Percentiles rank a stretch among this genome's conserved stretches.
phyloP scores from a whole-genome alignment of 2,113 vertebrate genomes.

The Cyanoliseus patagonus region DNA sequence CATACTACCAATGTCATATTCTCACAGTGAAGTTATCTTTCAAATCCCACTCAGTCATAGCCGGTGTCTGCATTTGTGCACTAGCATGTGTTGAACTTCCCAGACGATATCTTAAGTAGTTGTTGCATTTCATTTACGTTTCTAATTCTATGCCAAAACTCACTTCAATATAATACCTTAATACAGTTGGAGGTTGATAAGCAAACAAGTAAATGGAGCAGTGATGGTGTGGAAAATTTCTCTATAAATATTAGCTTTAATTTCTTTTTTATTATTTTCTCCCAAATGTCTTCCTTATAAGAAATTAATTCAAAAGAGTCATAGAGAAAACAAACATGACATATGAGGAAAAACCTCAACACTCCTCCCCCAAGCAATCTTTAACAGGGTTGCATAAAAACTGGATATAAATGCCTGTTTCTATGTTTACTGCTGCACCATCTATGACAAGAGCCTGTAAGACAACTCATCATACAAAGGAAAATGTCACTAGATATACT shows the following conservation, averaged over 20 bases:
- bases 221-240: not conserved
- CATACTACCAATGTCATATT: not conserved
- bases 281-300: not conserved
- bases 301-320: not conserved
- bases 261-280: not conserved
- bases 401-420: not conserved
- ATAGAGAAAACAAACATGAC: not conserved
- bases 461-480: not conserved
- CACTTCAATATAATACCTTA: not conserved
- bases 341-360: not conserved
- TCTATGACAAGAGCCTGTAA: not conserved
- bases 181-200: not conserved
- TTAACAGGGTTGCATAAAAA: not conserved
- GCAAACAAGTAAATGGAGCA: not conserved
- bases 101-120: not conserved
- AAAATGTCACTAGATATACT: slow-evolving; percentile 26
- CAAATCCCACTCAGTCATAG: not conserved
- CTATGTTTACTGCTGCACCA: not conserved
- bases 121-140: not conserved
- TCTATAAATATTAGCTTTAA: not conserved
- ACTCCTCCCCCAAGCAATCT: not conserved
- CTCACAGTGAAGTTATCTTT: not conserved
- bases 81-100: not conserved
- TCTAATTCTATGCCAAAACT: slow-evolving; percentile 22
- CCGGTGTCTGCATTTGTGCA: not conserved